A percentile compares a stretch with the other conserved stretches of the same genome.
Evolutionary conservation across 2,888 invertebrate species (phyloP).

Genomic region (Osedax frankpressi): DNA sequence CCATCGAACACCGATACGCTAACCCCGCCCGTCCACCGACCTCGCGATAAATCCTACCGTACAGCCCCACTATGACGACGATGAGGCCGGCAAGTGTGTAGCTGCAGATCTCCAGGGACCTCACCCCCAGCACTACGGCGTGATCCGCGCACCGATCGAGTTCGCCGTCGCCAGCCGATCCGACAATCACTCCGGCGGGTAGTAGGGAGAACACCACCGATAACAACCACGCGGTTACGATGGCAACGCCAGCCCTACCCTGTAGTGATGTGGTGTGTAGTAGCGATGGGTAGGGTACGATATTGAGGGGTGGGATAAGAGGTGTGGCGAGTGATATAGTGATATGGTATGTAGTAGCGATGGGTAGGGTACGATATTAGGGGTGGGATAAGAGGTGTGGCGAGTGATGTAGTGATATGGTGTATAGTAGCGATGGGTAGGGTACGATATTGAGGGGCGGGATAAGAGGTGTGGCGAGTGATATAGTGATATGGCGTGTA

Average conservation of each 20-base stretch:
- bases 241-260: conserved; percentile 22
- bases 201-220: conserved; percentile 21
- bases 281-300: conserved; percentile 28
- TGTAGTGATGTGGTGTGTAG: conserved; percentile 24
- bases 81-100: conserved; percentile 27
- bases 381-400: no score
- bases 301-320: conserved; percentile 28
- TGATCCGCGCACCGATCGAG: conserved; percentile 22
- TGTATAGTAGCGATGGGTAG: conserved; percentile 27
- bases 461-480: conserved; percentile 26
- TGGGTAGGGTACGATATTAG: no score
- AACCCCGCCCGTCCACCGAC: conserved; percentile 9
- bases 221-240: conserved; percentile 25
- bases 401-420: conserved; percentile 23
- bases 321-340: no score
- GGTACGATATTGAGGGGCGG: conserved; percentile 29
- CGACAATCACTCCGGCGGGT: conserved; percentile 25
- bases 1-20: no score
- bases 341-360: no score
- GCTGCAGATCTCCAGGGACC: conserved; percentile 27
- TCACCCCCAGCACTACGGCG: conserved; percentile 20
- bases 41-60: conserved; percentile 27
- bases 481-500: no score
- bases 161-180: conserved; percentile 24
- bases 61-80: conserved; percentile 28